Evolutionary conservation across 2,888 invertebrate genomes (phyloP).

Genomic region (Apotomis capreana): DNA sequence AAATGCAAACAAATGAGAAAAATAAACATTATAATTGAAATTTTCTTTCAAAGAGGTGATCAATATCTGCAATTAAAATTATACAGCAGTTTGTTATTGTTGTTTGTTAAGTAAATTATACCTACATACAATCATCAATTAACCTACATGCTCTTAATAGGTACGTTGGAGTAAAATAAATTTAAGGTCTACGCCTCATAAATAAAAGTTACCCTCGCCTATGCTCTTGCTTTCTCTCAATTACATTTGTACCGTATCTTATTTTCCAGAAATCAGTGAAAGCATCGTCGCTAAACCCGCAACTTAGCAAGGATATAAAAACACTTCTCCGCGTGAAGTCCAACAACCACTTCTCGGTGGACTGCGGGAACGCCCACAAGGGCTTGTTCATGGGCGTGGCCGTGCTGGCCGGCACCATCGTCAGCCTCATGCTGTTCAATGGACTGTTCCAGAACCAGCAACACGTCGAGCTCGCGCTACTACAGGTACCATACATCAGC

Average conservation of each 20-base stretch:
- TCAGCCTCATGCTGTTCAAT: constrained; percentile 88
- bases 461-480: constrained; percentile 83
- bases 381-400: constrained; percentile 86
- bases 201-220: too few species aligned
- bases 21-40: too few species aligned
- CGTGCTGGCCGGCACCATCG: constrained; percentile 87
- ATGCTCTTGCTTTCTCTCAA: too few species aligned
- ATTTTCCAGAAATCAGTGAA: constrained; percentile 57
- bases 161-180: too few species aligned
- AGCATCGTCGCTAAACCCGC: constrained; percentile 42
- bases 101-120: too few species aligned
- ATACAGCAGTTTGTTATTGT: too few species aligned
- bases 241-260: too few species aligned
- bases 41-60: too few species aligned
- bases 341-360: constrained; percentile 85
- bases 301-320: constrained; percentile 46
- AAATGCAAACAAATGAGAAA: too few species aligned
- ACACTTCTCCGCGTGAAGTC: constrained; percentile 68
- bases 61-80: too few species aligned
- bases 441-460: constrained; percentile 83
- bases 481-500: constrained; percentile 74
- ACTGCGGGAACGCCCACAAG: constrained; percentile 89
- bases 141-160: too few species aligned
- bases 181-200: not conserved
- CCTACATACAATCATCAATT: too few species aligned